Conservation (phyloP, 2,113 vertebrate species). For the Brevimyrus niger region DNA sequence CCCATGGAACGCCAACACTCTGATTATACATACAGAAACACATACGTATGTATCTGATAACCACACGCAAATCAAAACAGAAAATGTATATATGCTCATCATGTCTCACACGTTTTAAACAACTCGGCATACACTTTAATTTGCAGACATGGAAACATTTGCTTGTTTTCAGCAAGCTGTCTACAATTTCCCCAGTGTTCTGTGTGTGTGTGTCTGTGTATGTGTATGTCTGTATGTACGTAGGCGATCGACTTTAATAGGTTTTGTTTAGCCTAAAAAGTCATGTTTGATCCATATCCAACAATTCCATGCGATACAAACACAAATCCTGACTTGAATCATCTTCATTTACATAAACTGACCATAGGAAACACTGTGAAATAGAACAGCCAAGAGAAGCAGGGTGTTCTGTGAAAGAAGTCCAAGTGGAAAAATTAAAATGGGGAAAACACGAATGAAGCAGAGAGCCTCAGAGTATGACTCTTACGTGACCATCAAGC, state of each 20-base stretch:
- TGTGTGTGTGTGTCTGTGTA: neutral
- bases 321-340: neutral
- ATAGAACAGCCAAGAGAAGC: neutral
- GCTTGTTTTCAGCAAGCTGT: neutral
- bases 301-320: neutral
- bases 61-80: neutral
- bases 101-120: neutral
- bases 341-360: neutral
- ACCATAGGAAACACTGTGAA: neutral
- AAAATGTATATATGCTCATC: neutral
- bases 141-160: neutral
- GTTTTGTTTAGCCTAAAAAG: neutral
- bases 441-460: neutral
- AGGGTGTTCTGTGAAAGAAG: neutral
- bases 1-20: neutral
- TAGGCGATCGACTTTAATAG: neutral
- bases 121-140: neutral
- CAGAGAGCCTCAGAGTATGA: neutral
- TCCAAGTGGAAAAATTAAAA: neutral
- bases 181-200: neutral
- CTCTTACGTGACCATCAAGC: neutral
- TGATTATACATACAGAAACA: neutral
- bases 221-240: too few relatives aligned
- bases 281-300: neutral
- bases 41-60: too few relatives aligned